phyloP scores from a whole-genome alignment of 2,113 vertebrate species.

The Tetraodon nigroviridis region DNA sequence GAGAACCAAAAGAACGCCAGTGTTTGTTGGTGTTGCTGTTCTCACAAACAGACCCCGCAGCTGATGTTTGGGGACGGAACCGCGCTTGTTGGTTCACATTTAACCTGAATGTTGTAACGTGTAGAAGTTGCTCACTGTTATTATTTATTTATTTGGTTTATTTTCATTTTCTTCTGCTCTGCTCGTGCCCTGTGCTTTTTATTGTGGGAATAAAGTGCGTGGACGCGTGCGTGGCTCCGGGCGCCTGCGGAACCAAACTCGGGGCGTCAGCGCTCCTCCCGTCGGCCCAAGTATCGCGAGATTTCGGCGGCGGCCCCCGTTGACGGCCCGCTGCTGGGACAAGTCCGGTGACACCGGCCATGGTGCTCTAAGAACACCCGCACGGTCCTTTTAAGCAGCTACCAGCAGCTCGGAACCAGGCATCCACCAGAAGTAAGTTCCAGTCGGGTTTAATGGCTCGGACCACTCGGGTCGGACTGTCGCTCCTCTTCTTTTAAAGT shows the following conservation, averaged over 20 bases:
- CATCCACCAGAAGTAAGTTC: not conserved
- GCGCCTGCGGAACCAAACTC: not conserved
- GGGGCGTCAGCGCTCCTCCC: not conserved
- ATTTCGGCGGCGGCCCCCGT: slow-evolving; percentile 47
- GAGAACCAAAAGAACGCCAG: too few species aligned
- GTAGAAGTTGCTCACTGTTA: too few species aligned
- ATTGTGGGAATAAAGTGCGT: too few species aligned
- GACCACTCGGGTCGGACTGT: slow-evolving; percentile 14
- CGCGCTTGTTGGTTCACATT: too few species aligned
- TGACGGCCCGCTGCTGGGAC: slow-evolving; percentile 41
- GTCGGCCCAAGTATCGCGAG: slow-evolving; percentile 33
- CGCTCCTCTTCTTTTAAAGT: slow-evolving; percentile 35
- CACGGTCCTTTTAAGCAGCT: not conserved
- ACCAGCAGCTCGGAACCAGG: not conserved
- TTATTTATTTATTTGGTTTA: too few species aligned
- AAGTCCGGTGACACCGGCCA: slow-evolving; percentile 54
- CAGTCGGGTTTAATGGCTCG: slow-evolving; percentile 10
- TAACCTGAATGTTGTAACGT: too few species aligned
- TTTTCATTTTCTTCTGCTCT: too few species aligned
- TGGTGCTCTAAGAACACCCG: slow-evolving; percentile 21
- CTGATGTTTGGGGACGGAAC: too few species aligned
- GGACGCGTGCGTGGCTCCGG: too few species aligned
- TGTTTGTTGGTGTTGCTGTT: too few species aligned
- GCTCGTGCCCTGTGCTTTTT: too few species aligned
- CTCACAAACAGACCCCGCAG: too few species aligned